These are phyloP conservation scores for Entelurus aequoreus DNA, from an alignment of 2,113 vertebrate species.

Conservation along the genomic window DNA sequence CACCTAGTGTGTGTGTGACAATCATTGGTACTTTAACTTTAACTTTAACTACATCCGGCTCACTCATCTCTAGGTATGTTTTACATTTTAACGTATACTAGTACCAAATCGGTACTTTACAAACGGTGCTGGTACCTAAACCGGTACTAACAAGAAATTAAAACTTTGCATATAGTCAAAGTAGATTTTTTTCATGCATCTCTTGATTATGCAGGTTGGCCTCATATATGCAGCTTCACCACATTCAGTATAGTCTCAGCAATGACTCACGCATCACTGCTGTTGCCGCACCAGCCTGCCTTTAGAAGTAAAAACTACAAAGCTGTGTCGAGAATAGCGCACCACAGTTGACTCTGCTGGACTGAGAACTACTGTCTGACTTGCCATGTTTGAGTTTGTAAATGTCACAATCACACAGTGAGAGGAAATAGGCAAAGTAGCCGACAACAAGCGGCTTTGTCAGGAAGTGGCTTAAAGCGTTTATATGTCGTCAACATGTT, in stretches of 20 bases:
- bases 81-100: no score
- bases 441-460: not conserved
- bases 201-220: not conserved
- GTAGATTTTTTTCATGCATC: no score
- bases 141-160: no score
- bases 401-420: not conserved
- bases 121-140: no score
- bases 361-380: not conserved
- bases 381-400: slow-evolving; percentile 11
- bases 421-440: slow-evolving; percentile 28
- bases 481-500: slow-evolving; percentile 7
- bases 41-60: no score
- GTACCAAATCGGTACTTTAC: no score
- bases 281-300: slow-evolving; percentile 5
- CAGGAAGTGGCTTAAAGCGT: slow-evolving; percentile 45
- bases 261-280: slow-evolving; percentile 37
- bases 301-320: slow-evolving; percentile 1
- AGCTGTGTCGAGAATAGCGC: not conserved
- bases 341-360: slow-evolving; percentile 6
- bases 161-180: no score
- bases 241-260: not conserved
- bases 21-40: no score
- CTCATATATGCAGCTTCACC: not conserved
- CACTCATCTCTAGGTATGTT: no score
- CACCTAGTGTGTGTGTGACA: no score